phyloP scores from a whole-genome alignment of 1,140 invertebrate species.

The Caenorhabditis latens region DNA sequence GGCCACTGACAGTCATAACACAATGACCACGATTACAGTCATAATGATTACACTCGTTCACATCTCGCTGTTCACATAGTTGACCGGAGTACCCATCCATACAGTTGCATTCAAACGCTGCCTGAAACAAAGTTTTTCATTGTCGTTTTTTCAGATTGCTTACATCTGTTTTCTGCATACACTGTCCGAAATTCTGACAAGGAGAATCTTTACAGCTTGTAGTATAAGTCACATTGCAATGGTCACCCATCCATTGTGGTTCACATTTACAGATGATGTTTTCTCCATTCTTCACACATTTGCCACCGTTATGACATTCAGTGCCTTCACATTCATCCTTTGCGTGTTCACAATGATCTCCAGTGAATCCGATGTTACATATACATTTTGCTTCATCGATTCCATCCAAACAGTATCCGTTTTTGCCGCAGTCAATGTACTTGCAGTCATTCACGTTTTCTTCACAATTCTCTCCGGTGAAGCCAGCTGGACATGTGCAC shows the following conservation, averaged over 20 bases:
- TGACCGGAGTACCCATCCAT: constrained; percentile 53
- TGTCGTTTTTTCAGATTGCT: constrained; percentile 25
- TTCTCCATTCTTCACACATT: constrained; percentile 39
- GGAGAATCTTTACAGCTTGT: constrained; percentile 14
- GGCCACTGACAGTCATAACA: constrained; percentile 14
- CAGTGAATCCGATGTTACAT: constrained; percentile 19
- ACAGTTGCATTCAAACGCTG: constrained; percentile 60
- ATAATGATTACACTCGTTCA: constrained; percentile 57
- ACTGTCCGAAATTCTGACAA: constrained; percentile 42
- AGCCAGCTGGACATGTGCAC: constrained; percentile 28
- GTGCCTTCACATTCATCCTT: constrained; percentile 29
- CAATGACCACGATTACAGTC: constrained; percentile 47
- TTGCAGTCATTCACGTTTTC: constrained; percentile 70
- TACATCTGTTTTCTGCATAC: constrained; percentile 53
- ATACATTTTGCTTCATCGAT: background rate
- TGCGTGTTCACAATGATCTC: constrained; percentile 37
- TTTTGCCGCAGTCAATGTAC: constrained; percentile 24
- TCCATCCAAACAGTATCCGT: constrained; percentile 53
- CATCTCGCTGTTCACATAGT: constrained; percentile 3
- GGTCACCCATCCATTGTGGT: constrained; percentile 17
- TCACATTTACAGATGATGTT: background rate
- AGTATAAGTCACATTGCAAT: constrained; percentile 8
- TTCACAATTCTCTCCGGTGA: constrained; percentile 53
- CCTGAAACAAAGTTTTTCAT: constrained; percentile 1
- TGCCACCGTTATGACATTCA: constrained; percentile 39